A percentile compares a stretch with the other conserved stretches of the same genome.
These are phyloP conservation scores for Cetonia aurata DNA, from an alignment of 2,888 invertebrate species.

Conservation along the genomic window DNA sequence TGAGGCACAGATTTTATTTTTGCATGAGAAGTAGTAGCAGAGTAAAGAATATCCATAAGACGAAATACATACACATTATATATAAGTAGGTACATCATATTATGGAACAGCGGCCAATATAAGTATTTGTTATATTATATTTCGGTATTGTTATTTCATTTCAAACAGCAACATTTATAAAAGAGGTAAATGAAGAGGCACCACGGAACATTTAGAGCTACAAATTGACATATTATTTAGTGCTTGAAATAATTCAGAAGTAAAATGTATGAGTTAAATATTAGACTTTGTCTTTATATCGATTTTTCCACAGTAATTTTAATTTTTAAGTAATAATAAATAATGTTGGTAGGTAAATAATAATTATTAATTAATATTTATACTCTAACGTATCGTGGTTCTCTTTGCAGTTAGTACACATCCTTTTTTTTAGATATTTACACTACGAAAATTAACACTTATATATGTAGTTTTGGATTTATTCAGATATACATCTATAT, in stretches of 20 bases:
- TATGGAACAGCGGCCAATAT: conserved; percentile 10
- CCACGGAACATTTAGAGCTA: conserved; percentile 7
- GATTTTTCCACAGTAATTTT: no score
- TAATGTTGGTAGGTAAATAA: conserved; percentile 57
- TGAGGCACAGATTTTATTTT: conserved; percentile 49
- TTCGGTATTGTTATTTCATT: background rate
- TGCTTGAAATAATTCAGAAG: conserved; percentile 50
- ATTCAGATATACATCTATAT: conserved; percentile 29
- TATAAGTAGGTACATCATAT: no score
- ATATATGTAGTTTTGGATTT: conserved; percentile 12
- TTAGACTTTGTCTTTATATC: no score
- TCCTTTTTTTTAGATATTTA: conserved; percentile 50
- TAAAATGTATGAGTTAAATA: conserved; percentile 12
- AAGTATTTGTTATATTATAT: no score
- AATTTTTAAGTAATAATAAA: conserved; percentile 34
- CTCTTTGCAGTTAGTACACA: conserved; percentile 35
- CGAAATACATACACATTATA: conserved; percentile 5
- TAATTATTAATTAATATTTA: conserved; percentile 60
- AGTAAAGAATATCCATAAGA: conserved; percentile 5
- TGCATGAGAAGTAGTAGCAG: conserved; percentile 23
- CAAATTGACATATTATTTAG: conserved; percentile 23
- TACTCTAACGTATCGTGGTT: no score
- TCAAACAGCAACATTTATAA: conserved; percentile 35
- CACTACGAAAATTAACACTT: conserved; percentile 32
- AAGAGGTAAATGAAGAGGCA: background rate